Evolutionary conservation across 2,888 invertebrate genomes (phyloP), one percentile per base, ranked within the genome.

Genomic region (Trileptium ribeirensis): DNA sequence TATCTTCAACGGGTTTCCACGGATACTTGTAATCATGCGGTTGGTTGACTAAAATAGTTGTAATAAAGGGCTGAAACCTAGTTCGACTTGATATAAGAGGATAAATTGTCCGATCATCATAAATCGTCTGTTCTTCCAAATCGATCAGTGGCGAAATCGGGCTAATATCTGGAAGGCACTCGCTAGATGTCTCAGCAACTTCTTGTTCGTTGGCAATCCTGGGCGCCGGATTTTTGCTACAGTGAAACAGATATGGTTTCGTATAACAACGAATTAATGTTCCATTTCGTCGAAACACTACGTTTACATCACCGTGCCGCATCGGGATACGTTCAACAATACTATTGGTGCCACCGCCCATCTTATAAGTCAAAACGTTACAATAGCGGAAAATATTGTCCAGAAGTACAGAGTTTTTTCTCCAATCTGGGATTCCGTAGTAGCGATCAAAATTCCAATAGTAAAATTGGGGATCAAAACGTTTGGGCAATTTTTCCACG

Each of bases 401-500:
- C 39, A 78, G 81, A 81, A 74, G 29, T 79, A 86, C 91, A 90
- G 91, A 94, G 94, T 92, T 93, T 89, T 91, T 92, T 86, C 94
- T 92, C 78, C 90, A 89, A 81, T 92, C 92, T 3, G 93, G 92
- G 80, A 95, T 93, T 29, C 96, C 95, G 88, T 92, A 93, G 81
- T 91, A 90, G 84, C 94, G 92, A 0, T 93, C 92, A 86, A 93
- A 93, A 86, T 91, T 92, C 88, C 91, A 93, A 34, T 93, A 92
- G 8, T 94, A 94, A 85, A 93, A 92, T 37, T 90, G 89, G 0
- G 92, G 91, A 86, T 94, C 92, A 87, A 93, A 93, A 0, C 92
- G 89, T 89, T 92, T 94, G 0, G 94, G 94, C 75, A 95, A 89
- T 87, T 93, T 93, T 82, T 93, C 91, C 88, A 94, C 94, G 86